Base-by-base conservation (phyloP, 2,888 invertebrate genomes). In the Acanthococcus lagerstroemiae region DNA sequence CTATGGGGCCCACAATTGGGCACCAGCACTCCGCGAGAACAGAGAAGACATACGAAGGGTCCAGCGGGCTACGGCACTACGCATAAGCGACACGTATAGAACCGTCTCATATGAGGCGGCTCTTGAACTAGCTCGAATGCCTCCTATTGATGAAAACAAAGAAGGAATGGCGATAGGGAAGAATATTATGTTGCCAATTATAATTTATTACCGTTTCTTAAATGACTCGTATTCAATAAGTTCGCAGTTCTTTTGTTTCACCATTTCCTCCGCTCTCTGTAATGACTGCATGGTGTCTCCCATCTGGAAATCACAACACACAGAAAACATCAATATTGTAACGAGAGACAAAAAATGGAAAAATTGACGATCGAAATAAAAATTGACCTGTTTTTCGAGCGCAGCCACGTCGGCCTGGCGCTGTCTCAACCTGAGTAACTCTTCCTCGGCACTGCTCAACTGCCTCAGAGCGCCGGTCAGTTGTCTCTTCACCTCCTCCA, bases 201-300 rank as follows among this genome's bases (percentile, higher is more conserved):
- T 15, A 17, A 56, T 24, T 25, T 45, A 52, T 69, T 82, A 83
- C 70, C 83, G 75, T 71, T 81, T 81, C 72, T 82, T 83, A 68
- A 83, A 78, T 37, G 81, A 78, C 70, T 83, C 82, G 68, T 83
- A 75, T 70, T 81, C 83, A 74, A 87, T 86, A 65, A 84, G 79
- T 75, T 88, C 88, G 73, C 83, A 82, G 27, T 86, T 83, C 73
- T 85, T 80, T 70, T 84, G 79, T 68, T 83, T 84, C 65, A 88
- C 76, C 76, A 90, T 87, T 70, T 85, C 84, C 74, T 90, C 89
- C 68, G 85, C 87, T 72, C 84, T 83, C 73, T 90, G 86, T 67
- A 90, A 78, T n/a, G 84, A 82, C 50, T 80, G 81, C 48, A 90
- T 80, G 69, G 90, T 77, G 71, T 90, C 89, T 70, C 90, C 87